These are phyloP conservation scores for Protomyctophum bolini DNA, from an alignment of 2,113 vertebrate genomes.

Conservation along the genomic window DNA sequence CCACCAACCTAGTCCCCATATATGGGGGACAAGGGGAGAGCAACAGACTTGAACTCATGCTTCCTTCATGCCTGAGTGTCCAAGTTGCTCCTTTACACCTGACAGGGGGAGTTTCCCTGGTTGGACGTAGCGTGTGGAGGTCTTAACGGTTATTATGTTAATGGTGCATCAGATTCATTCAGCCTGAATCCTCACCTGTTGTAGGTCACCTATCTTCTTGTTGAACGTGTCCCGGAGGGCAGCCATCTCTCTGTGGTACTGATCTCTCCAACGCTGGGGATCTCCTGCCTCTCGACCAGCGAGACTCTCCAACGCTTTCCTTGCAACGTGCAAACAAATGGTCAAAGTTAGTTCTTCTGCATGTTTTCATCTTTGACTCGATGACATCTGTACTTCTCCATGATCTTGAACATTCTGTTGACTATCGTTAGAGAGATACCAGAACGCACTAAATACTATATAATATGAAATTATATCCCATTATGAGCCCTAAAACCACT, in stretches of 20 bases:
- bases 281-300: constrained; percentile 85
- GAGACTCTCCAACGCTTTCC: constrained; percentile 93
- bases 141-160: no score
- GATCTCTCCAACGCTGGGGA: constrained; percentile 79
- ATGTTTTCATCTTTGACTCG: neutral
- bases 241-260: constrained; percentile 82
- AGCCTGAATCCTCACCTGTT: constrained; percentile 75
- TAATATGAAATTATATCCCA: no score
- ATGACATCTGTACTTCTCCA: neutral
- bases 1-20: no score
- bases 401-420: neutral
- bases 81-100: no score
- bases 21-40: no score
- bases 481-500: no score
- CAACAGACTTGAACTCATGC: no score
- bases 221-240: constrained; percentile 78
- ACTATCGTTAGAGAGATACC: neutral
- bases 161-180: neutral
- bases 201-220: constrained; percentile 79
- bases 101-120: no score
- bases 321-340: constrained; percentile 49
- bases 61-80: no score
- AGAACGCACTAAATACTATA: no score
- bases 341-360: neutral
- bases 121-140: no score